Percentiles rank a stretch among this genome's conserved stretches.
These are phyloP conservation scores for Peromyscus nudipes DNA, from an alignment of 2,797 vertebrate species.

Conservation along the genomic window DNA sequence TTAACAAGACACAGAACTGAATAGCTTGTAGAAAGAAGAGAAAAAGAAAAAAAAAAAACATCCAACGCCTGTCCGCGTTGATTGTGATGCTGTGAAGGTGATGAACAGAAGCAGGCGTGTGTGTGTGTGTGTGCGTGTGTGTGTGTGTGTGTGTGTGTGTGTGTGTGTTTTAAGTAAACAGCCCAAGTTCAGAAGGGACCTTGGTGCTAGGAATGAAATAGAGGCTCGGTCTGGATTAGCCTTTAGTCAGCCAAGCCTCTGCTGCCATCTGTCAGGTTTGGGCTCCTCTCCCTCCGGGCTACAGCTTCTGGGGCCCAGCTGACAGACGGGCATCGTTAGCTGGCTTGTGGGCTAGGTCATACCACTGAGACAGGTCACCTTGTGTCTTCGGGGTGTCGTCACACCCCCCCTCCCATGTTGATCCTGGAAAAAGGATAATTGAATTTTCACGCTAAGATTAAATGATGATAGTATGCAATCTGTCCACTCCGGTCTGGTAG, in stretches of 20 bases:
- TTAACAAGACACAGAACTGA: constrained; percentile 59
- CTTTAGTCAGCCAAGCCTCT: constrained; percentile 57
- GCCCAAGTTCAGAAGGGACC: constrained; percentile 64
- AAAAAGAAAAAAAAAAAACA: background rate
- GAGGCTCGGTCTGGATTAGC: constrained; percentile 55
- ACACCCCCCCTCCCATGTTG: constrained; percentile 59
- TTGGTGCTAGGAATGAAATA: constrained; percentile 40
- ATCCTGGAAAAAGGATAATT: constrained; percentile 76
- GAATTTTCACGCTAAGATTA: constrained; percentile 78
- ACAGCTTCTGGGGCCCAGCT: constrained; percentile 53
- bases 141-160: background rate
- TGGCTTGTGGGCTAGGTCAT: constrained; percentile 68
- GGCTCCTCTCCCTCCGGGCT: constrained; percentile 14
- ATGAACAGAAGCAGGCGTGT: constrained; percentile 59
- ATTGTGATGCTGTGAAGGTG: constrained; percentile 62
- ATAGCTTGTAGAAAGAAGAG: constrained; percentile 2
- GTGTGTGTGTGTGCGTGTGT: background rate
- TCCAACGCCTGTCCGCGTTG: constrained; percentile 26
- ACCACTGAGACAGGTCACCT: constrained; percentile 76
- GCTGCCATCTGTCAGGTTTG: constrained; percentile 69
- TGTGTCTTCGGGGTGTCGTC: constrained; percentile 71
- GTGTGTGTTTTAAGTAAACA: constrained; percentile 71
- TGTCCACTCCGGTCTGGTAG: constrained; percentile 72
- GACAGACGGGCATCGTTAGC: constrained; percentile 78
- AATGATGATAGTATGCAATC: constrained; percentile 80